These are phyloP conservation scores for Oreonectes daqikongensis DNA, from an alignment of 2,797 vertebrate genomes.

Conservation along the genomic window DNA sequence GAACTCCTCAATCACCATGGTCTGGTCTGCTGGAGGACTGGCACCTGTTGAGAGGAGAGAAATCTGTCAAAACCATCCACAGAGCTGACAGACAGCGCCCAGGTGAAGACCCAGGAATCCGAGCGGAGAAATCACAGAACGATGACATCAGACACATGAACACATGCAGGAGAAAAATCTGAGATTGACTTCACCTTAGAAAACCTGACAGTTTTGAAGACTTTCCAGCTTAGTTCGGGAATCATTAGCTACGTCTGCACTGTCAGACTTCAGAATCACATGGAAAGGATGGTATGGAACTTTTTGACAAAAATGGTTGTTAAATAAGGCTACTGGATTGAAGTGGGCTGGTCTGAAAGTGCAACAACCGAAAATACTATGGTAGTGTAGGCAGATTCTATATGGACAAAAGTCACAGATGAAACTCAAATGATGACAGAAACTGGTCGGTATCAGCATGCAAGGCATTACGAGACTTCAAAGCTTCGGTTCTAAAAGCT, in stretches of 20 bases:
- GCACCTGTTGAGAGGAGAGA: slow-evolving; percentile 70
- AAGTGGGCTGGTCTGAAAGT: background rate
- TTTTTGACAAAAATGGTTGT: background rate
- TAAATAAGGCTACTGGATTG: background rate
- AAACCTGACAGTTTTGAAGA: background rate
- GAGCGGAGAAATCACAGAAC: slow-evolving; percentile 4
- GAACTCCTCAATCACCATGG: slow-evolving; percentile 88
- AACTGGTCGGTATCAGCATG: too few species aligned
- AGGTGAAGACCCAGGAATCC: background rate
- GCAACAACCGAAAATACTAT: background rate
- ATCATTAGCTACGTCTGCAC: slow-evolving; percentile 2
- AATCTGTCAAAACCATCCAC: slow-evolving; percentile 26
- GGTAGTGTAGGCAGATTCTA: too few species aligned
- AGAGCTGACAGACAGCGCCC: slow-evolving; percentile 2
- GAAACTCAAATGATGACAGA: too few species aligned
- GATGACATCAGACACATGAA: slow-evolving; percentile 1
- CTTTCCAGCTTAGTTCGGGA: background rate
- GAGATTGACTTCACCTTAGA: background rate
- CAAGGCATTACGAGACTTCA: background rate
- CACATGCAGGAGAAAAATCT: background rate
- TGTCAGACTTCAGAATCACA: slow-evolving; percentile 14
- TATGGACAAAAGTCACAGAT: too few species aligned
- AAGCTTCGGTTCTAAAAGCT: background rate
- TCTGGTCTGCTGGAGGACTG: slow-evolving; percentile 87
- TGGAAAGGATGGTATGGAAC: background rate